phyloP scores from a whole-genome alignment of 1,140 invertebrate genomes.

The Drosophila subobscura region DNA sequence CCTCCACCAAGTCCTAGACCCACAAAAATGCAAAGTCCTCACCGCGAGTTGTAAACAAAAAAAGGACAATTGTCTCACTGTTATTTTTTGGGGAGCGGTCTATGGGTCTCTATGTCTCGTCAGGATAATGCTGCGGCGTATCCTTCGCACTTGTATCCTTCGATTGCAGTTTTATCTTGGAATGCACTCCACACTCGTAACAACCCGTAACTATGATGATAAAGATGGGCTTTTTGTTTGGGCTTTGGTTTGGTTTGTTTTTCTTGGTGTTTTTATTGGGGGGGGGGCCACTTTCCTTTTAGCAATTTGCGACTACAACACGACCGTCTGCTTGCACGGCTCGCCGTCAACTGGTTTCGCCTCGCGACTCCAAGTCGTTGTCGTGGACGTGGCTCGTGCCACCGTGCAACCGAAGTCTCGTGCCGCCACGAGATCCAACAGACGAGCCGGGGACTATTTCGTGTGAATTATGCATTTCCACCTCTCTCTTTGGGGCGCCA shows the following conservation, averaged over 20 bases:
- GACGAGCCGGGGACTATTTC: conserved; percentile 21
- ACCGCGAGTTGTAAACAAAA: conserved; percentile 60
- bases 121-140: conserved; percentile 54
- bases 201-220: conserved; percentile 1
- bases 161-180: background rate
- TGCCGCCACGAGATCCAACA: conserved; percentile 20
- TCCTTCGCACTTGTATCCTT: conserved; percentile 29
- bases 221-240: conserved; percentile 9
- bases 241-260: conserved; percentile 3
- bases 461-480: conserved; percentile 40
- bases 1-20: background rate
- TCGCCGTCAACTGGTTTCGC: conserved; percentile 80
- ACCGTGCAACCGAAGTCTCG: conserved; percentile 28
- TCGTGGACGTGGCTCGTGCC: conserved; percentile 37
- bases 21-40: conserved; percentile 54
- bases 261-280: conserved; percentile 3
- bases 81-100: conserved; percentile 1
- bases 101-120: conserved; percentile 21
- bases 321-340: conserved; percentile 81
- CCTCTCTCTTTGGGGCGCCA: background rate
- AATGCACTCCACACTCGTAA: no score
- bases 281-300: conserved; percentile 4
- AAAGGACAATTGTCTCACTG: conserved; percentile 38
- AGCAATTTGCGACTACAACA: conserved; percentile 60
- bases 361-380: conserved; percentile 58